Percentiles rank a stretch among this genome's conserved stretches.
These are phyloP conservation scores for Sebastes melanostomus DNA, from an alignment of 2,797 vertebrate genomes.

Conservation along the genomic window DNA sequence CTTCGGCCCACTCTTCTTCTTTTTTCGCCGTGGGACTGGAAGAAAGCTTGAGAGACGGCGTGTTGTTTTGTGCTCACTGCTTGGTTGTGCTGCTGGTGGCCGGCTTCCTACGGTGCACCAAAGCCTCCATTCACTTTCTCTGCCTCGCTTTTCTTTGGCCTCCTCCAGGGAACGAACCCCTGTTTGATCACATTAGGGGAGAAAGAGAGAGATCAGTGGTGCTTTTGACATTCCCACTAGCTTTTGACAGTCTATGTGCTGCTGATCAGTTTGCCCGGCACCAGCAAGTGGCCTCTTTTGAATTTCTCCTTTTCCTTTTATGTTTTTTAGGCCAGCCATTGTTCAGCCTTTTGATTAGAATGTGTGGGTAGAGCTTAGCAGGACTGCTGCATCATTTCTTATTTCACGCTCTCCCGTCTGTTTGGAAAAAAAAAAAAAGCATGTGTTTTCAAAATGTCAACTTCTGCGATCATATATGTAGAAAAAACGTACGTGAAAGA, in stretches of 20 bases:
- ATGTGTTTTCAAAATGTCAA: slow-evolving; percentile 36
- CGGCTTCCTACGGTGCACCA: slow-evolving; percentile 71
- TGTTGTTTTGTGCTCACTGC: slow-evolving; percentile 71
- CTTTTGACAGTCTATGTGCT: slow-evolving; percentile 74
- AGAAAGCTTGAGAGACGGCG: slow-evolving; percentile 62
- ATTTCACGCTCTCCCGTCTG: slow-evolving; percentile 49
- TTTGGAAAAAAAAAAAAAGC: not conserved
- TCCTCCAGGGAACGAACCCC: slow-evolving; percentile 57
- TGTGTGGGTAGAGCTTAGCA: slow-evolving; percentile 63
- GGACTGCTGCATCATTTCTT: slow-evolving; percentile 54
- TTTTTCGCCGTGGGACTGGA: slow-evolving; percentile 47
- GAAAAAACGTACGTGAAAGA: slow-evolving; percentile 5
- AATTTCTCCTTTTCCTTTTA: slow-evolving; percentile 39
- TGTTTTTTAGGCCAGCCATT: slow-evolving; percentile 50
- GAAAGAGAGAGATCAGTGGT: slow-evolving; percentile 69
- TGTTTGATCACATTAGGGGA: slow-evolving; percentile 80
- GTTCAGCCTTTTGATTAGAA: slow-evolving; percentile 60
- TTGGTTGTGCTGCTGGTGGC: slow-evolving; percentile 73
- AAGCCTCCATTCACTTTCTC: slow-evolving; percentile 64
- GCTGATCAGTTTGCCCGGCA: slow-evolving; percentile 65
- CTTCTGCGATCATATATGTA: slow-evolving; percentile 18
- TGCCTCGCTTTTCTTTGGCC: slow-evolving; percentile 54
- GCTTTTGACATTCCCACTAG: slow-evolving; percentile 67
- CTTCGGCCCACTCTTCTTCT: slow-evolving; percentile 52
- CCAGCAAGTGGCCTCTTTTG: slow-evolving; percentile 63